Conservation (phyloP, 2,888 invertebrate genomes). For the Odontomyia ornata region DNA sequence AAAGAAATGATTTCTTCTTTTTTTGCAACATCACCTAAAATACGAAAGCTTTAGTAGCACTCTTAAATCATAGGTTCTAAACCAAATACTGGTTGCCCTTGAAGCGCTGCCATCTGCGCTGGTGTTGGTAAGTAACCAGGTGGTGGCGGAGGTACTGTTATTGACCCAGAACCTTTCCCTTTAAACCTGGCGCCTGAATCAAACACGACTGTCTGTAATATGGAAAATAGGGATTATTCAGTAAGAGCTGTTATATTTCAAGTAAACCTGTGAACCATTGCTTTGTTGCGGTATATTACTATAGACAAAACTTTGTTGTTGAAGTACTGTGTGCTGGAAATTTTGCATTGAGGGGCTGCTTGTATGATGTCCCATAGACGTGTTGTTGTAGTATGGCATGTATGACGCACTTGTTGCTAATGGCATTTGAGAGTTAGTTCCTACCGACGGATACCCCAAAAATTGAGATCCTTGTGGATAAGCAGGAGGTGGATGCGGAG, state of each 20-base stretch:
- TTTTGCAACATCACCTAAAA: constrained; percentile 35
- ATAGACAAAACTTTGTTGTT: constrained; percentile 37
- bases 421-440: not conserved
- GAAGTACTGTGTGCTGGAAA: constrained; percentile 36
- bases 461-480: constrained; percentile 25
- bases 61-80: not conserved
- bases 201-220: constrained; percentile 50
- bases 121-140: constrained; percentile 62
- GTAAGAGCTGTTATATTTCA: constrained; percentile 33
- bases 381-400: constrained; percentile 22
- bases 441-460: not conserved
- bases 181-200: constrained; percentile 53
- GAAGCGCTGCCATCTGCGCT: constrained; percentile 61
- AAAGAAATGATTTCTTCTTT: constrained; percentile 40
- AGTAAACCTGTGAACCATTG: constrained; percentile 35
- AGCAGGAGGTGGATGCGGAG: constrained; percentile 31
- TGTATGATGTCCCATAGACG: not conserved
- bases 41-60: not conserved
- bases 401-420: not conserved
- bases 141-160: constrained; percentile 62
- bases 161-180: constrained; percentile 55
- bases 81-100: constrained; percentile 53
- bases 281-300: constrained; percentile 46
- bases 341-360: constrained; percentile 26
- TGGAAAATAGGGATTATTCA: constrained; percentile 11